Base-by-base conservation (phyloP, 37 sponge, comb jelly and placozoan genomes). In the Ianthella basta region DNA sequence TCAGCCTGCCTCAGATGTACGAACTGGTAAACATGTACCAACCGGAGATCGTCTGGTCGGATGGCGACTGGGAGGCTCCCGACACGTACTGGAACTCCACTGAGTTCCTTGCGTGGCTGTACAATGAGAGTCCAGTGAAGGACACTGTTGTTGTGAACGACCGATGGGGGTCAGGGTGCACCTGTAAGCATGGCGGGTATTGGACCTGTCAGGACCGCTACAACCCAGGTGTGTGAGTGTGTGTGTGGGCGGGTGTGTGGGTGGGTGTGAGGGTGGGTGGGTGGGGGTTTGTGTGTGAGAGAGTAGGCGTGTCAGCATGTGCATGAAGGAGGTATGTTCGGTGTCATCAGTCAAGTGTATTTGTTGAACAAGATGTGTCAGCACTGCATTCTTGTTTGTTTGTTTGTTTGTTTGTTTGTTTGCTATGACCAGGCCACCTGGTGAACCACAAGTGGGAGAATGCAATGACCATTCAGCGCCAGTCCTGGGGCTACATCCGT, bases 121-220 rank as follows among this genome's bases (percentile, higher is more conserved):
- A 93, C 86, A 93, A 93, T 67, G 91, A 93, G 18, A 93, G 94
- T 35, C 94, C 94, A 16, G 94, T 93, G 30, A 93, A 93, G 82
- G 94, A 93, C 40, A 85, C 81, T 54, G 89, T 93, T n/a, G 88
- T 93, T 38, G 88, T 88, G 37, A 93, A 93, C 85, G 94, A 93
- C 60, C 84, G 94, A 29, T 93, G 94, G 94, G 94, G 94, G 15
- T 54, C 60, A 27, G 94, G 88, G 21, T 75, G 80, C 53, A 39
- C 64, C 25, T 93, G 94, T 60, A 44, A 81, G 4, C 94, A 93
- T 84, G 94, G 94, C 13, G 94, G 86, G n/a, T 93, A 77, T 60
- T 90, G 59, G 73, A 93, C 81, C 60, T 93, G 94, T 78, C 24
- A 33, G 10, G 94, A 93, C 59, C 63, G 88, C 23, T 93, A 82